Conservation (phyloP, 2,113 vertebrate species). For the Steatornis caripensis region DNA sequence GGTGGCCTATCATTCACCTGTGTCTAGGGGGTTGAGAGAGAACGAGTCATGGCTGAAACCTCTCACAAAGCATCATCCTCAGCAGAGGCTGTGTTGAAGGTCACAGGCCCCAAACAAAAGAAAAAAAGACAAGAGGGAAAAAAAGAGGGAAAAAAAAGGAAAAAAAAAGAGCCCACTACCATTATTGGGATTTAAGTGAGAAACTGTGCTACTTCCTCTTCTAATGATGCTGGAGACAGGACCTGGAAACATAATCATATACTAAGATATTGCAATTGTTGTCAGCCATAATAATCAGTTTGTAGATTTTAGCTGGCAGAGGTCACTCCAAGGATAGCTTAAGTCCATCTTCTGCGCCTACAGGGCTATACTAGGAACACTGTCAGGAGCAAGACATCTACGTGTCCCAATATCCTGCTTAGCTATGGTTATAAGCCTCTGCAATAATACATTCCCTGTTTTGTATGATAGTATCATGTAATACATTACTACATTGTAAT, state of each 20-base stretch:
- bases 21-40: neutral
- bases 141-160: neutral
- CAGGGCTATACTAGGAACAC: neutral
- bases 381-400: neutral
- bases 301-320: neutral
- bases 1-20: accelerated
- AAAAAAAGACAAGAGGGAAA: neutral
- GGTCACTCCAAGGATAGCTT: neutral
- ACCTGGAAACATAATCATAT: neutral
- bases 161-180: neutral
- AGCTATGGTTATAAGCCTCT: neutral
- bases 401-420: neutral
- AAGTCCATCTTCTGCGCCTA: neutral
- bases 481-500: neutral
- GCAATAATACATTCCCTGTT: neutral
- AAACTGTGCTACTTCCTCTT: neutral
- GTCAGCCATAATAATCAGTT: neutral
- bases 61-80: neutral
- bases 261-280: neutral
- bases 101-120: neutral
- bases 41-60: neutral
- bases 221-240: neutral
- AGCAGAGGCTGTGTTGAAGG: neutral
- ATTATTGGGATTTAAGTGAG: neutral
- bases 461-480: neutral